Conservation (phyloP, 2,113 vertebrate genomes). For the Polypterus senegalus region DNA sequence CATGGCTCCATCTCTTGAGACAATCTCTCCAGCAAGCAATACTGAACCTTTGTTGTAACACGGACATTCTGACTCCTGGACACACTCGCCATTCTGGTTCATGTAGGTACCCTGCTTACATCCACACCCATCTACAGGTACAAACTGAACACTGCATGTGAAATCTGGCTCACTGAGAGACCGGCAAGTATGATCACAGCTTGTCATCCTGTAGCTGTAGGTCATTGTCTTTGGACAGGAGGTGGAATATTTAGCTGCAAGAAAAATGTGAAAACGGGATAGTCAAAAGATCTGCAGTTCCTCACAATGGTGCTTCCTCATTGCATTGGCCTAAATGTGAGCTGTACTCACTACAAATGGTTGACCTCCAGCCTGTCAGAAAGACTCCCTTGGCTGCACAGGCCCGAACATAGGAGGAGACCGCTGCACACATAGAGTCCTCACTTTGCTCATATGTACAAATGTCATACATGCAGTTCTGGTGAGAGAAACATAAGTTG, state of each 20-base stretch:
- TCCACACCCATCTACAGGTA: constrained; percentile 5
- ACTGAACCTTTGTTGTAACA: not conserved
- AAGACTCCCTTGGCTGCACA: constrained; percentile 43
- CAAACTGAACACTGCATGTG: not conserved
- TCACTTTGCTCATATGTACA: constrained; percentile 36
- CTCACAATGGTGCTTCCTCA: no score
- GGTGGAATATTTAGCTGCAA: no score
- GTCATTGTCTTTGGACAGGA: no score
- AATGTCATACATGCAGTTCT: constrained; percentile 39
- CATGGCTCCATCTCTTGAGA: not conserved
- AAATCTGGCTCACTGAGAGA: constrained; percentile 7
- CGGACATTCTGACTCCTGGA: not conserved
- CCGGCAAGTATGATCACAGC: not conserved
- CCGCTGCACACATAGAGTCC: constrained; percentile 33
- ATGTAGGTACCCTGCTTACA: constrained; percentile 1
- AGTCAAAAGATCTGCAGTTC: no score
- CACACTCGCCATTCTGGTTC: constrained; percentile 3
- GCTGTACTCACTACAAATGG: constrained; percentile 46
- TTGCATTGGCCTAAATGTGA: not conserved
- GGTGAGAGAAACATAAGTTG: not conserved
- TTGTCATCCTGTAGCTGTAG: not conserved
- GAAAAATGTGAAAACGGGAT: not conserved
- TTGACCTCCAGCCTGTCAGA: constrained; percentile 53
- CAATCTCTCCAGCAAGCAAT: constrained; percentile 1
- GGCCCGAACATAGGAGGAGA: constrained; percentile 24